Base-by-base conservation (phyloP, 2,888 invertebrate species). In the Gastracanthus pulcherrimus region DNA sequence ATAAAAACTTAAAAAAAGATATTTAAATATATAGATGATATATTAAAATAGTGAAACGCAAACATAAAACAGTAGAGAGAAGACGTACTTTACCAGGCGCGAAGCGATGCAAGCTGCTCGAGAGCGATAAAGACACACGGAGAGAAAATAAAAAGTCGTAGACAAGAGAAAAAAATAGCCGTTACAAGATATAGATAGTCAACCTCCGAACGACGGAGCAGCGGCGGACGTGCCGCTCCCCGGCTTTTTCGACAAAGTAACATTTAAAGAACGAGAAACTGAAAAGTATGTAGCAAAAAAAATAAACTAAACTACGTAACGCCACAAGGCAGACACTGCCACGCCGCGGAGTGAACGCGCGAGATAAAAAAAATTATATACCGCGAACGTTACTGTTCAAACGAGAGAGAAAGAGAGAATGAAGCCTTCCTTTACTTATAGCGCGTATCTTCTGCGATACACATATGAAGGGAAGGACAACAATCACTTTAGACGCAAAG, bases 251-350 rank as follows among this genome's bases (percentile, higher is more conserved):
- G 55, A 55, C 51, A 13, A 62, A 58, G 38, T 45, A 67, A 45
- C 58, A 34, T 82, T 83, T 82, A 80, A 82, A 79, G 45, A 71
- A 76, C n/a, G 29, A 41, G 36, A 81, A 78, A 69, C 2, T 51
- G 45, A 78, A 80, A 76, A 60, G 19, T 29, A 48, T 45, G 62
- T 62, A 76, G 38, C 16, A 66, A 55, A 71, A 74, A 80, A 64
- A 64, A 36, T 72, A 75, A 70, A 82, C 58, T 69, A 74, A 82
- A 62, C 58, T 76, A 76, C 79, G 83, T 74, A 89, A 89, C 87
- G 89, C 89, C 90, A 87, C 86, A 87, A 89, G 90, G 90, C 88
- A 87, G 89, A 89, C 91, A 91, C 90, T 91, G 91, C 90, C 90
- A 90, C 86, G 88, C 86, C 86, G 87, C 87, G 86, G 87, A 87